Evolutionary conservation across 2,888 invertebrate species (phyloP).

Genomic region (Calameuta idolon): DNA sequence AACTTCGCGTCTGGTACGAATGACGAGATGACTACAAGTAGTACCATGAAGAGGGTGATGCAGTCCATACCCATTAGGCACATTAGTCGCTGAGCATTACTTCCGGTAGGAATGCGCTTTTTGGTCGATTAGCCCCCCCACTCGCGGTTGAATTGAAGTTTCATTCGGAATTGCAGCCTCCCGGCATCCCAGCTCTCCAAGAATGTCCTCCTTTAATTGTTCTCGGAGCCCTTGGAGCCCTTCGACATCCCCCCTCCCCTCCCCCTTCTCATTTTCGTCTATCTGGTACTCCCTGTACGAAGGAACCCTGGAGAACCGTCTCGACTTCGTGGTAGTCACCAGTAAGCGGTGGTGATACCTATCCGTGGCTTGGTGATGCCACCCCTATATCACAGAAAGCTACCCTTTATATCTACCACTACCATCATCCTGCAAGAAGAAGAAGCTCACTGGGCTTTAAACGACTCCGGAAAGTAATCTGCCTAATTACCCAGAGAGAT

Average conservation of each 20-base stretch:
- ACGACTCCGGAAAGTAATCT: slow-evolving; percentile 65
- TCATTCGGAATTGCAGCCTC: slow-evolving; percentile 41
- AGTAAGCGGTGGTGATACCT: neutral
- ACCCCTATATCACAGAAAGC: neutral
- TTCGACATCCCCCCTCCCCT: neutral
- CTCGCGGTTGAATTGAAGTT: slow-evolving; percentile 54
- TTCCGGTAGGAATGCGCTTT: slow-evolving; percentile 57
- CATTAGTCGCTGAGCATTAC: slow-evolving; percentile 20
- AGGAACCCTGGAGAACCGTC: neutral
- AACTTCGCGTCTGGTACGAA: neutral
- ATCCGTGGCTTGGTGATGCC: neutral
- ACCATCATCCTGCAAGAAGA: slow-evolving; percentile 7
- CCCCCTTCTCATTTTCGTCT: neutral
- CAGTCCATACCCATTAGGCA: neutral
- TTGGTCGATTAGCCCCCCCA: slow-evolving; percentile 58
- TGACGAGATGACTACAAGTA: neutral
- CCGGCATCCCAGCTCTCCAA: slow-evolving; percentile 37
- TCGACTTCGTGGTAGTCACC: neutral
- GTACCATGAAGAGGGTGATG: neutral
- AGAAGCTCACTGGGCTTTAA: slow-evolving; percentile 45
- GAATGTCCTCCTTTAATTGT: slow-evolving; percentile 63
- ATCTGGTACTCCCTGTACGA: neutral
- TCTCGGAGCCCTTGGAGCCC: slow-evolving; percentile 22
- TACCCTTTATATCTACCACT: neutral
- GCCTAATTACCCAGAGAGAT: slow-evolving; percentile 66